phyloP scores from a whole-genome alignment of 2,888 invertebrate genomes.

The Caenorhabditis sp. region DNA sequence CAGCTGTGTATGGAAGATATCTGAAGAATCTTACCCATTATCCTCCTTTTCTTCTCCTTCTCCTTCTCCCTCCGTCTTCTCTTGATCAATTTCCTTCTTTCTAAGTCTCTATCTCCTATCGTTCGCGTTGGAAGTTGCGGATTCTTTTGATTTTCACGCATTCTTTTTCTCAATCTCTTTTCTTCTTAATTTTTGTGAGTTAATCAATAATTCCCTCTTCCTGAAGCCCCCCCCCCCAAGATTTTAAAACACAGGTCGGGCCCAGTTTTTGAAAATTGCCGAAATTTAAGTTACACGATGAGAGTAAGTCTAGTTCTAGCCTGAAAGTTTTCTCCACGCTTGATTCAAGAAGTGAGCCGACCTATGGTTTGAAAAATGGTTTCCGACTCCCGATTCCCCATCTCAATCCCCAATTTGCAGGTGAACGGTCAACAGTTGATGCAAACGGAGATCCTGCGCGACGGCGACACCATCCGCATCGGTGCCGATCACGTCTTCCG shows the following conservation, averaged over 20 bases:
- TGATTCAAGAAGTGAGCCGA: too few relatives aligned
- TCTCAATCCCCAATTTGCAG: slow-evolving; percentile 48
- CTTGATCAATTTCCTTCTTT: slow-evolving; percentile 1
- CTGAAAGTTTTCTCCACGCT: too few relatives aligned
- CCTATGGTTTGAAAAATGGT: too few relatives aligned
- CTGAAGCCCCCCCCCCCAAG: too few relatives aligned
- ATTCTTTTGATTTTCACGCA: background rate
- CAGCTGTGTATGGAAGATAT: slow-evolving; percentile 49
- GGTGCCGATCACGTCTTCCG: slow-evolving; percentile 85
- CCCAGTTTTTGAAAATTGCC: too few relatives aligned
- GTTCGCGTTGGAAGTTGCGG: too few relatives aligned
- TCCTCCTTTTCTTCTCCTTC: background rate
- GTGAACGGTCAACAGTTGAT: slow-evolving; percentile 94
- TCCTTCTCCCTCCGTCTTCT: slow-evolving; percentile 13
- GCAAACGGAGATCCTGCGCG: slow-evolving; percentile 93
- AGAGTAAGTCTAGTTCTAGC: too few relatives aligned
- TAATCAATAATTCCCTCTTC: too few relatives aligned
- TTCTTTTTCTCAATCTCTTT: background rate
- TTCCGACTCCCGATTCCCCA: too few relatives aligned
- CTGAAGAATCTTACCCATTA: slow-evolving; percentile 40
- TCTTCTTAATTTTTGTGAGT: too few relatives aligned
- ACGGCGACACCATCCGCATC: slow-evolving; percentile 82
- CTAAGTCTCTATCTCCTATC: background rate
- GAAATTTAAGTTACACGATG: too few relatives aligned
- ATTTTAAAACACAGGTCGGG: too few relatives aligned